Base-by-base conservation (phyloP, 2,888 invertebrate genomes). In the Eupithecia dodoneata region DNA sequence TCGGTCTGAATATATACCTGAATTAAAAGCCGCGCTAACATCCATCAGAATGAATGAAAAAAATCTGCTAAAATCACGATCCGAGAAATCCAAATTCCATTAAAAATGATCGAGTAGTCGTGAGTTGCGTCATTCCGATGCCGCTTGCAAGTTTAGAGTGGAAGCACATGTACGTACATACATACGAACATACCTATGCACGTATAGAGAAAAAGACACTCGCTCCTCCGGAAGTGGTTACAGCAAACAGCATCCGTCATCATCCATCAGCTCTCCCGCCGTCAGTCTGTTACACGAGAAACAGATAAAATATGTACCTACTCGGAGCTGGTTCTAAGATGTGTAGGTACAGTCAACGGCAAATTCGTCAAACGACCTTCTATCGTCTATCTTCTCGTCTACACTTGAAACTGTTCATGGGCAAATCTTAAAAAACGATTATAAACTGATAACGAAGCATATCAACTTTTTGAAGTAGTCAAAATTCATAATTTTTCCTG, bases 201-300 rank as follows among this genome's bases (percentile, higher is more conserved):
- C n/a, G 15, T 69, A 45, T 69, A 69, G 63, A 63, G 10, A 69
- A 45, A 67, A 69, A 41, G 67, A 44, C 67, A 15, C 67, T 69
- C 67, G 67, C 42, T 69, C 44, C 44, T 47, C 12, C 70, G 70
- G 70, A 70, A 70, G 70, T 47, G 70, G 70, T 80, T 73, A 79
- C 79, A 42, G 81, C 82, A 63, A 80, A 77, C 75, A 70, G 81
- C 77, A 85, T 87, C 86, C 76, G 82, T 87, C 87, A 85, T 82
- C 84, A 85, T 87, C 84, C 83, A 86, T 86, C 87, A 87, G 76
- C 45, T 42, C 41, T 42, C 42, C 47, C n/a, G 47, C n/a, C n/a
- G 69, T 45, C 67, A 69, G 45, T 69, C 44, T 63, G 73, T 73
- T 73, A 73, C 73, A 73, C 72, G 45, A 71, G 18, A 55, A 75